Conservation (phyloP, 2,888 invertebrate species). For the Homarus gammarus region DNA sequence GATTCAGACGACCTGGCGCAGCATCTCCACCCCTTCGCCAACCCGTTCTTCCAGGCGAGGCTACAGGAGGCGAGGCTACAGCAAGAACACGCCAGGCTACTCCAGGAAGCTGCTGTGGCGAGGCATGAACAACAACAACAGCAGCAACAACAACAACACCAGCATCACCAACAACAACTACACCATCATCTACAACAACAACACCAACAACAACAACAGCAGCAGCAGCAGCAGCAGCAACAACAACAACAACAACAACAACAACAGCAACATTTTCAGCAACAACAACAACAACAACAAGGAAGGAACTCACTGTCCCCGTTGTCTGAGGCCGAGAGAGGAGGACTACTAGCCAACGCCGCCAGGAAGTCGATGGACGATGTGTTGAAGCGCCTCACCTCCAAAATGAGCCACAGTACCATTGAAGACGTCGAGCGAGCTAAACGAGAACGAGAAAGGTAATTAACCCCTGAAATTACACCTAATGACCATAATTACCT, state of each 20-base stretch:
- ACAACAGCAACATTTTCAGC: background rate
- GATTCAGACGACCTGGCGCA: conserved; percentile 55
- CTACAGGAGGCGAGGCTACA: conserved; percentile 72
- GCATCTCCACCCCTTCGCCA: conserved; percentile 66
- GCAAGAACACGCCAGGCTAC: conserved; percentile 70
- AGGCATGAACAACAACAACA: conserved; percentile 81
- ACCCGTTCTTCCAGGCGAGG: conserved; percentile 72
- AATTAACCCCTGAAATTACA: background rate
- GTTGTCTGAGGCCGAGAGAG: conserved; percentile 78
- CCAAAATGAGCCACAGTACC: conserved; percentile 90
- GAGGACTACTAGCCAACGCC: conserved; percentile 32
- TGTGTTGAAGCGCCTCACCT: conserved; percentile 90
- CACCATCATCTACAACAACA: conserved; percentile 48
- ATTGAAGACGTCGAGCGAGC: conserved; percentile 75
- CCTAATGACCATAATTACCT: background rate
- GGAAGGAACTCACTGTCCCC: conserved; percentile 55
- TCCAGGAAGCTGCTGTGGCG: conserved; percentile 68
- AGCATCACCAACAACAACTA: conserved; percentile 38
- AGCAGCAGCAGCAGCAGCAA: conserved; percentile 65
- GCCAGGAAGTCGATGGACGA: conserved; percentile 88
- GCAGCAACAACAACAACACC: conserved; percentile 68
- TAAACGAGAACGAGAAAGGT: conserved; percentile 69
- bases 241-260: conserved; percentile 15
- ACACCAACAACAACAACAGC: conserved; percentile 43
- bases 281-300: conserved; percentile 78